Conservation (phyloP, 1,140 invertebrate genomes). For the Trypoxylus dichotomus region DNA sequence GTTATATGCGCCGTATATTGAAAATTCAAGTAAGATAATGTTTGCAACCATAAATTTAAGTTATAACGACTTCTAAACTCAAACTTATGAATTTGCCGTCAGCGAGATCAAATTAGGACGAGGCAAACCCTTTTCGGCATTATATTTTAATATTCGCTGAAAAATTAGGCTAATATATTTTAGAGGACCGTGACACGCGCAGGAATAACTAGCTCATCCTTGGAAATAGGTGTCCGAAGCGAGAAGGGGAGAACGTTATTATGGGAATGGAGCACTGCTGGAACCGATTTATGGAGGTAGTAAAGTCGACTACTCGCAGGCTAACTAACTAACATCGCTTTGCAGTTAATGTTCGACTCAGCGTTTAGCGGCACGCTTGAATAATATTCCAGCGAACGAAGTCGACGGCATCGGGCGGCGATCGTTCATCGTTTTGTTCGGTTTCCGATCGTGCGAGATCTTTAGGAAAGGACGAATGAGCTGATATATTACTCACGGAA, state of each 20-base stretch:
- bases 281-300: constrained; percentile 2
- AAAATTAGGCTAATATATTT: not conserved
- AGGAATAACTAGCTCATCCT: not conserved
- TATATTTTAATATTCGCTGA: not conserved
- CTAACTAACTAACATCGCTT: constrained; percentile 3
- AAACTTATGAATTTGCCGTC: not conserved
- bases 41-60: not conserved
- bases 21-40: too few species aligned
- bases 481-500: not conserved
- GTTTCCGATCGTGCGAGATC: not conserved
- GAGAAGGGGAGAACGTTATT: not conserved
- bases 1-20: too few species aligned
- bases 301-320: not conserved
- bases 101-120: not conserved
- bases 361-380: constrained; percentile 4
- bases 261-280: not conserved
- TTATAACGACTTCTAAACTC: not conserved
- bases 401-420: not conserved
- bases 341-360: not conserved
- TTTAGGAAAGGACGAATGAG: not conserved
- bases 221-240: not conserved
- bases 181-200: not conserved
- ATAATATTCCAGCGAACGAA: not conserved
- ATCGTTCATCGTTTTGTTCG: not conserved
- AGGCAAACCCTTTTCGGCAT: not conserved